These are phyloP conservation scores for Campoplex capitator DNA, from an alignment of 2,888 invertebrate genomes.

Conservation along the genomic window DNA sequence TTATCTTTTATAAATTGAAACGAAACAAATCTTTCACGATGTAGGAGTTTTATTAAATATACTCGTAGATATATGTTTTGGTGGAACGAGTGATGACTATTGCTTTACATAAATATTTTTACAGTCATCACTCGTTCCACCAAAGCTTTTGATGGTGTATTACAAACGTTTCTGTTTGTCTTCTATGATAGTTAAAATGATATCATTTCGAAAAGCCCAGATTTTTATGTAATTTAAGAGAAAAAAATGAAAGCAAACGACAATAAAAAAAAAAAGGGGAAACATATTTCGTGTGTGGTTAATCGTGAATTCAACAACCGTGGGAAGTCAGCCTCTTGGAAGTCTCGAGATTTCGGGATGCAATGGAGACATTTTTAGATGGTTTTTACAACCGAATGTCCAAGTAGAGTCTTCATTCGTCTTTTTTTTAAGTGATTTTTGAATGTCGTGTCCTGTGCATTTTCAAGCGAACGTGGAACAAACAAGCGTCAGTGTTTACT, in stretches of 20 bases:
- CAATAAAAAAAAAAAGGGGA: neutral
- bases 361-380: neutral
- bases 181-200: neutral
- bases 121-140: neutral
- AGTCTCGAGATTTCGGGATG: neutral
- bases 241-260: neutral
- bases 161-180: neutral
- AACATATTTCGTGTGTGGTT: neutral
- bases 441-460: neutral
- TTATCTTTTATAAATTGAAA: neutral
- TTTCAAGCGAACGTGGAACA: constrained; percentile 39
- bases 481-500: constrained; percentile 65
- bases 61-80: neutral
- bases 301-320: neutral
- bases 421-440: neutral
- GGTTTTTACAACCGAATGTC: neutral
- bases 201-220: neutral
- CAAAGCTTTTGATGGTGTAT: neutral
- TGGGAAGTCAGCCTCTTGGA: neutral
- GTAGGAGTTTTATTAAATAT: neutral
- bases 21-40: neutral
- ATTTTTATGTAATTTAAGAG: neutral
- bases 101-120: too few species aligned
- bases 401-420: neutral
- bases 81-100: too few species aligned